Percentiles rank a stretch among this genome's conserved stretches.
Evolutionary conservation across 2,113 vertebrate species (phyloP).

Genomic region (Cichladusa arquata): DNA sequence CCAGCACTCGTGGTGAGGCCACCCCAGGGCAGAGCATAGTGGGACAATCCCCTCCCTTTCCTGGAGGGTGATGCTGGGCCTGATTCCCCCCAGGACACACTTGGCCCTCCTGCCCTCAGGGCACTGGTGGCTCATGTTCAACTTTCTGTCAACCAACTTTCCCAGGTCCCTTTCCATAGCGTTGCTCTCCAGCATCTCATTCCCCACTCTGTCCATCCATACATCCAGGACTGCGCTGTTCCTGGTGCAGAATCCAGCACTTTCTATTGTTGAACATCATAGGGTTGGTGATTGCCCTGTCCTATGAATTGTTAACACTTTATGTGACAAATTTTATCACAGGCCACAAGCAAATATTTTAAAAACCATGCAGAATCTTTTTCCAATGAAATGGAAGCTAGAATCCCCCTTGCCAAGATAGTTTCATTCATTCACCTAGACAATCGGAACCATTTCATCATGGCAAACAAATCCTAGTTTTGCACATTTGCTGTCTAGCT

Average conservation of each 20-base stretch:
- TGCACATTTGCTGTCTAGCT: neutral
- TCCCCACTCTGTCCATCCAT: neutral
- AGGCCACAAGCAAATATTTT: neutral
- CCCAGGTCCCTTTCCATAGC: neutral
- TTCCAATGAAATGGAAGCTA: neutral
- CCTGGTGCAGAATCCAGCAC: neutral
- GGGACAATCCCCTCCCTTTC: neutral
- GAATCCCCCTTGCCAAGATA: neutral
- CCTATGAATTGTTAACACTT: neutral
- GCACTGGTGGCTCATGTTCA: neutral
- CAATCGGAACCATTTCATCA: neutral
- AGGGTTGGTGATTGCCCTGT: neutral
- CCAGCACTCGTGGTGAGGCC: rapidly evolving
- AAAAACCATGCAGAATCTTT: neutral
- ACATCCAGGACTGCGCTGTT: neutral
- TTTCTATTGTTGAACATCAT: neutral
- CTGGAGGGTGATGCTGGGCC: rapidly evolving
- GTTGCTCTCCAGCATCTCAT: neutral
- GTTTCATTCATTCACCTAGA: neutral
- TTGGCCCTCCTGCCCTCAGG: neutral
- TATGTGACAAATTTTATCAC: neutral
- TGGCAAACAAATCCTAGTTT: neutral
- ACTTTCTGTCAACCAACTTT: neutral
- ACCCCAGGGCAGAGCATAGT: rapidly evolving
- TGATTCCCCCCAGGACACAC: rapidly evolving